Base-by-base conservation (phyloP, 2,797 vertebrate species). In the Salarias fasciatus region DNA sequence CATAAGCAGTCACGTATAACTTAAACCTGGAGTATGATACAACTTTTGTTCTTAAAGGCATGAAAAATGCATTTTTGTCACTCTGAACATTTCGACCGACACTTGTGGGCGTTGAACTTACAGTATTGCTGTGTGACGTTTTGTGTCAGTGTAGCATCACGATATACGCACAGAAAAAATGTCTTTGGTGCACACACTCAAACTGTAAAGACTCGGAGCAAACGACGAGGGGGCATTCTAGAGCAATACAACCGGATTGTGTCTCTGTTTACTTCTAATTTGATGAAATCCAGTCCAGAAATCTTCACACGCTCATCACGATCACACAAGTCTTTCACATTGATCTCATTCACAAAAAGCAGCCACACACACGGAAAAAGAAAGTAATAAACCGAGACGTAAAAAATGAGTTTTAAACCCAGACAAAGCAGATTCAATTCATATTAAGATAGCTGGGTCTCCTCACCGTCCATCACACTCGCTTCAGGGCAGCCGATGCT, bases 111-210 rank as follows among this genome's bases (percentile, higher is more conserved):
- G 51, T 38, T 11, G 45, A 52, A 18, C 64, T 69, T 93, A 94
- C 90, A 95, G 92, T 95, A 95, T 94, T 96, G 94, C 93, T 93
- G 91, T 90, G 84, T 90, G 92, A 75, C 60, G 63, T 93, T 78
- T 6, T 54, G 12, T 49, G 47, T 44, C 40, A 59, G 64, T 78
- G 86, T 93, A 88, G 89, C 82, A 84, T 77, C 89, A 91, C 56
- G 24, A 64, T 81, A 88, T 89, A 68, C 46, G 72, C 44, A 76
- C 72, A 69, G 79, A 89, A 91, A 35, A 91, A 90, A 87, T 84
- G 90, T 93, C 94, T 97, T 97, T 97, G 95, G 94, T 95, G 94
- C 90, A 88, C 68, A 70, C 65, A 63, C 75, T 72, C 36, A 62
- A 82, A 83, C 52, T 73, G 42, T 69, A 60, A 64, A 74, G 33